Evolutionary conservation across 2,797 vertebrate species (phyloP).

Genomic region (Alexandromys oeconomus): DNA sequence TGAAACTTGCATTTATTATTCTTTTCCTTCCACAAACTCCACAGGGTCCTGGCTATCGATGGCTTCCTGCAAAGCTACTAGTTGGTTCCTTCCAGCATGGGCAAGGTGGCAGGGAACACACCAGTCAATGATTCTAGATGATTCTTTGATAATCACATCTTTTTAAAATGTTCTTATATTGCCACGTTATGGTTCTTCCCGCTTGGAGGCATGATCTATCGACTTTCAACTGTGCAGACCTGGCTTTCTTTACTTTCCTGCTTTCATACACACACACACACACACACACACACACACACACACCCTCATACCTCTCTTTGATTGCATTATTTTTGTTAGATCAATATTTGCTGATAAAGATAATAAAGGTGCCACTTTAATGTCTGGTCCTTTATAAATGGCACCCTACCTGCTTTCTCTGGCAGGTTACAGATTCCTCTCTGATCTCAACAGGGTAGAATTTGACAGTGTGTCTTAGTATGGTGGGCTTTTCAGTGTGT

Average conservation of each 20-base stretch:
- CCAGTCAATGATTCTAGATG: neutral
- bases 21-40: neutral
- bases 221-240: neutral
- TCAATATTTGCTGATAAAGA: neutral
- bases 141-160: conserved; percentile 14
- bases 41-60: neutral
- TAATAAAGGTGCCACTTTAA: neutral
- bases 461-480: neutral
- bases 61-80: neutral
- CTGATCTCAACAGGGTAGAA: neutral
- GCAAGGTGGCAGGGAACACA: neutral
- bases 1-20: neutral
- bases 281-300: too few relatives aligned
- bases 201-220: conserved; percentile 13
- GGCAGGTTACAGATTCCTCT: neutral
- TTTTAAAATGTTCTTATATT: conserved; percentile 58
- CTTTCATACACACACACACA: neutral
- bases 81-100: neutral
- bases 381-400: neutral
- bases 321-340: conserved; percentile 8
- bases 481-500: neutral
- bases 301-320: neutral
- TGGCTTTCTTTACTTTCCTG: neutral
- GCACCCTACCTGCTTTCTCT: neutral
- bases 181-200: neutral